Base-by-base conservation (phyloP, 37 sponge, comb jelly and placozoan species). In the Lycopodina hypogea region DNA sequence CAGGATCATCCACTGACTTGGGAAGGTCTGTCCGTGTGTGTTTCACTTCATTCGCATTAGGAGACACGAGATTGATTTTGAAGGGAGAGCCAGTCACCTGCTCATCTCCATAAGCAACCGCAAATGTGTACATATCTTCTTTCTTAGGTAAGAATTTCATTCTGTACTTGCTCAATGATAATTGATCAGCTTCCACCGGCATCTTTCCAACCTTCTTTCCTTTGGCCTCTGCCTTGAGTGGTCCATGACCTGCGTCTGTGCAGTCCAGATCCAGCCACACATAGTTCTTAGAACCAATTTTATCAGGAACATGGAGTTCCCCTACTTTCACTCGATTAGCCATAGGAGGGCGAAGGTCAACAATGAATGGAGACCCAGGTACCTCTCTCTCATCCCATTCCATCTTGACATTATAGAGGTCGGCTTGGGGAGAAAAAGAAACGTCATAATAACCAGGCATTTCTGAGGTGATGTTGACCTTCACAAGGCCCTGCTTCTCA, bases 81-180 rank as follows among this genome's bases (percentile, higher is more conserved):
- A 91, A 91, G 9, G 92, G 92, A 32, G 82, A 75, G 4, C 92
- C 88, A 6, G 73, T 53, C 0, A 91, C 77, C 33, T 82, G 88
- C 7, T 59, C 29, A 22, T 80, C 81, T 51, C 79, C 85, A 48
- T 78, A 85, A 23, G 50, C 48, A 17, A 86, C 55, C 3, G 57
- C 42, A 51, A 87, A 78, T 32, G 73, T 38, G 68, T 86, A 86
- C 42, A 78, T 68, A 58, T 86, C 86, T 21, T 57, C 57, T 68
- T 86, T 60, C 18, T 63, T 42, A 6, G 86, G 80, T 19, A 68
- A 68, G 58, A 86, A 86, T 34, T 75, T 75, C 42, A 84, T 69
- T 36, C 68, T 56, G 32, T 69, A 76, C 60, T 84, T 76, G 1
- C 45, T 48, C 6, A 28, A 23, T 3, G 59, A 34, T 0, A 57